Evolutionary conservation across 2,113 vertebrate genomes (phyloP).

Genomic region (Anoplopoma fimbria): DNA sequence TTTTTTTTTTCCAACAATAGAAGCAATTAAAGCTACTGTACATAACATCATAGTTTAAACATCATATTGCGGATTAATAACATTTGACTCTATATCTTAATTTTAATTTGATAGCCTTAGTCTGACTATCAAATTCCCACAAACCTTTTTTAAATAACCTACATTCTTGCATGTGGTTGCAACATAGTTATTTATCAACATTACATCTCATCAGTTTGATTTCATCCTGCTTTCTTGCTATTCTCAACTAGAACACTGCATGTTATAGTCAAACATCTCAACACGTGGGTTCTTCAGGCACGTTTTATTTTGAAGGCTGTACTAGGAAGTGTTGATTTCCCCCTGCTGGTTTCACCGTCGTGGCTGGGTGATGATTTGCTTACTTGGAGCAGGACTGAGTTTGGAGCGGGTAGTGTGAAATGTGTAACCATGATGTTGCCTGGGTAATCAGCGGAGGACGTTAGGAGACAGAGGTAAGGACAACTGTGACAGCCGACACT

Average conservation of each 20-base stretch:
- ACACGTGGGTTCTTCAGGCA: neutral
- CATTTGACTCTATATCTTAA: neutral
- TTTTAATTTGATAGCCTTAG: neutral
- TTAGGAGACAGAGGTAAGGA: conserved; percentile 74
- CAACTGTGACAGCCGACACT: conserved; percentile 37
- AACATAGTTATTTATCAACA: neutral
- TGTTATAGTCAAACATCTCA: neutral
- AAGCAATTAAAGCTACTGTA: neutral
- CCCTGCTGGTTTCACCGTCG: conserved; percentile 31
- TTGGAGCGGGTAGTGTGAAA: conserved; percentile 93
- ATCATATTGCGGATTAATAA: no score
- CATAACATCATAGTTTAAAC: neutral
- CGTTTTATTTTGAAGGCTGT: conserved; percentile 64
- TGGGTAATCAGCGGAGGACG: conserved; percentile 79
- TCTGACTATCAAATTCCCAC: neutral
- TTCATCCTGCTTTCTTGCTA: neutral
- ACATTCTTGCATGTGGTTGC: neutral
- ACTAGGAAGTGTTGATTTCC: neutral
- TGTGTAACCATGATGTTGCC: conserved; percentile 86
- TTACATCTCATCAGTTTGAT: neutral
- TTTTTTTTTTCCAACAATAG: neutral
- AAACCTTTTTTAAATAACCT: neutral
- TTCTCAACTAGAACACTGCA: neutral
- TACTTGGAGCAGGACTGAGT: conserved; percentile 87
- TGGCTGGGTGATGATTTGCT: conserved; percentile 86